Conservation (phyloP, 2,888 invertebrate species). For the Drosophila glabriapex region DNA sequence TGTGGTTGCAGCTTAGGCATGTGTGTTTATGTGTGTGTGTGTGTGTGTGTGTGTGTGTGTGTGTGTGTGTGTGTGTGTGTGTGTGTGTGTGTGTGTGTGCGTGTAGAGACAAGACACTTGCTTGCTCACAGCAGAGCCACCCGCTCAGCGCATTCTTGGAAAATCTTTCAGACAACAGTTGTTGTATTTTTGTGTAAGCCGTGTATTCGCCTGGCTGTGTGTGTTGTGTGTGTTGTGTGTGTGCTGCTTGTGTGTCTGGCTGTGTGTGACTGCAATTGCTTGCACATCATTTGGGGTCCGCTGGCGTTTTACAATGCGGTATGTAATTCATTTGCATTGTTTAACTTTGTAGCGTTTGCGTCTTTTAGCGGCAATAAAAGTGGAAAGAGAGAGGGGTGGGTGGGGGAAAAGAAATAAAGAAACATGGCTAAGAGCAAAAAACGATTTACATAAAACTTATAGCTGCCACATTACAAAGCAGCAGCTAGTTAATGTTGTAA, state of each 20-base stretch:
- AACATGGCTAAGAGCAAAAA: slow-evolving; percentile 54
- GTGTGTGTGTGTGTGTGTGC: slow-evolving; percentile 24
- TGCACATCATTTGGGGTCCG: slow-evolving; percentile 67
- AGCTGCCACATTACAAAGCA: slow-evolving; percentile 80
- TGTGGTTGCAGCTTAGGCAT: slow-evolving; percentile 11
- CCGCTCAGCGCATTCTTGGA: slow-evolving; percentile 76
- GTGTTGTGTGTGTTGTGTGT: slow-evolving; percentile 19
- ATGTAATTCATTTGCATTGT: slow-evolving; percentile 81
- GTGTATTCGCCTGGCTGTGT: slow-evolving; percentile 1
- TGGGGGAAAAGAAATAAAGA: slow-evolving; percentile 13
- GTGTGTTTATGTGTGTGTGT: slow-evolving; percentile 6
- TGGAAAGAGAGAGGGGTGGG: not conserved
- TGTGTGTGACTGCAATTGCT: slow-evolving; percentile 56
- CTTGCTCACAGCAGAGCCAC: slow-evolving; percentile 50
- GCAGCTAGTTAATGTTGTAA: slow-evolving; percentile 67
- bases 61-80: slow-evolving; percentile 25
- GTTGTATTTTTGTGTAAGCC: not conserved
- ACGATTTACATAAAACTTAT: slow-evolving; percentile 81
- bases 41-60: slow-evolving; percentile 9
- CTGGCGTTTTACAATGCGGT: slow-evolving; percentile 46
- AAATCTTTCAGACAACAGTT: slow-evolving; percentile 58
- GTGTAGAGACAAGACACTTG: slow-evolving; percentile 53
- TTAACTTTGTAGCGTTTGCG: slow-evolving; percentile 73
- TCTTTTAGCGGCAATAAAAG: slow-evolving; percentile 56
- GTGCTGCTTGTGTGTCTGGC: not conserved